Percentiles rank a stretch among this genome's conserved stretches.
These are phyloP conservation scores for Pterocles burchelli DNA, from an alignment of 2,113 vertebrate species.

Conservation along the genomic window DNA sequence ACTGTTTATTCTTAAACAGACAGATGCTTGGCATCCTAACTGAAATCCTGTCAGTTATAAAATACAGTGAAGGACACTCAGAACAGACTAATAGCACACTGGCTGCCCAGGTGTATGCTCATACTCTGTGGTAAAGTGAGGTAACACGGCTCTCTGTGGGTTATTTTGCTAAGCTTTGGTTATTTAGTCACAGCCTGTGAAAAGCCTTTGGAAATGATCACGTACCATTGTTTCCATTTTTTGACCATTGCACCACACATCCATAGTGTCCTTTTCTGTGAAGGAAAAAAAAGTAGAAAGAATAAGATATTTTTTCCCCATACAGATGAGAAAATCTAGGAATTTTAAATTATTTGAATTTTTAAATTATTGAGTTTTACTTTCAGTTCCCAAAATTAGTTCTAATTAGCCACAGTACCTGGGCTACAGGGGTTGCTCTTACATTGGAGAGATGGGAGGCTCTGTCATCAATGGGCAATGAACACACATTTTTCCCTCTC, in stretches of 20 bases:
- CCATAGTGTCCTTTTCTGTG: constrained; percentile 98
- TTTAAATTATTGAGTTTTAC: neutral
- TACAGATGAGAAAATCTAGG: neutral
- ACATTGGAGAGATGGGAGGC: neutral
- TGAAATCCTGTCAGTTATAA: neutral
- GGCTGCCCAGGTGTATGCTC: neutral
- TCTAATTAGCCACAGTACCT: neutral
- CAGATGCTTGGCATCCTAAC: neutral
- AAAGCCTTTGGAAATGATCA: constrained; percentile 10
- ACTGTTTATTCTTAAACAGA: neutral
- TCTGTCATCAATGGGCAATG: neutral
- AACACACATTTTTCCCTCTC: neutral
- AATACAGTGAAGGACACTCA: neutral
- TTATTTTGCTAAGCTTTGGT: neutral
- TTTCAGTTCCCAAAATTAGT: neutral
- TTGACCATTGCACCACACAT: constrained; percentile 96
- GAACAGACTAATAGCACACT: neutral
- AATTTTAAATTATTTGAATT: neutral
- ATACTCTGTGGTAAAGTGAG: neutral
- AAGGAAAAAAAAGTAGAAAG: constrained; percentile 17
- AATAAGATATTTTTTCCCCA: neutral
- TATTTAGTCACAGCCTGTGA: neutral
- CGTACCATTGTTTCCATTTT: constrained; percentile 96
- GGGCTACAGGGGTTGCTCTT: neutral
- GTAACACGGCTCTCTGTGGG: neutral